Percentiles rank a stretch among this genome's conserved stretches.
Conservation (phyloP, 2,113 vertebrate species). For the Nipponia nippon region DNA sequence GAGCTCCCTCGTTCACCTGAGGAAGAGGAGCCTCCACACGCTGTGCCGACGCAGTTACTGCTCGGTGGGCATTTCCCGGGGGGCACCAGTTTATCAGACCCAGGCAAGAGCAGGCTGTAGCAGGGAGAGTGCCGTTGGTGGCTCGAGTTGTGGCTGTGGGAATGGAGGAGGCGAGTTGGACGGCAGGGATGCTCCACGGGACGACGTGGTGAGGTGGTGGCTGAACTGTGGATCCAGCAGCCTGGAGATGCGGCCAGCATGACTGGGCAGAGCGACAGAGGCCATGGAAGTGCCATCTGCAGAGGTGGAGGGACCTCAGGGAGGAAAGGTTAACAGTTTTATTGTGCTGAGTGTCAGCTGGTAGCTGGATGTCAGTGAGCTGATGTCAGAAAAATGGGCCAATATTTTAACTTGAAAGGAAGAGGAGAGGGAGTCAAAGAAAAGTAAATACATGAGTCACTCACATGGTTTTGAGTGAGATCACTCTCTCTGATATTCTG, state of each 20-base stretch:
- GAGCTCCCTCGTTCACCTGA: rapidly evolving
- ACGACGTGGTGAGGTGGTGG: rapidly evolving
- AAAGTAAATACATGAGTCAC: conserved; percentile 33
- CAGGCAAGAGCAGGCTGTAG: not conserved
- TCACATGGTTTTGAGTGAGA: conserved; percentile 1
- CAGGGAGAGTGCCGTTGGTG: rapidly evolving
- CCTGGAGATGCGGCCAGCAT: not conserved
- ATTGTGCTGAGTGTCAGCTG: not conserved
- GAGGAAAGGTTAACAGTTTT: not conserved
- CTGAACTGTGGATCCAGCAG: not conserved
- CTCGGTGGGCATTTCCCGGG: rapidly evolving
- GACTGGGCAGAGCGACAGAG: not conserved
- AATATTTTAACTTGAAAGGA: conserved; percentile 43
- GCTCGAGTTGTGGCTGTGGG: not conserved
- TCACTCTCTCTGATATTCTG: not conserved
- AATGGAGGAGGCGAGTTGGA: not conserved
- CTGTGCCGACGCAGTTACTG: rapidly evolving
- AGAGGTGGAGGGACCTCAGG: not conserved
- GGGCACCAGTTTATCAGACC: no score
- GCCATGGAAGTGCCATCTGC: rapidly evolving
- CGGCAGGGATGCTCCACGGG: not conserved
- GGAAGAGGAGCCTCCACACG: rapidly evolving
- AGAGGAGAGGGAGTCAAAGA: not conserved
- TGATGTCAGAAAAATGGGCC: conserved; percentile 20
- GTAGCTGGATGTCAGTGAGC: conserved; percentile 10